Conservation (phyloP, 2,797 vertebrate genomes). For the Phataginus tetradactyla region DNA sequence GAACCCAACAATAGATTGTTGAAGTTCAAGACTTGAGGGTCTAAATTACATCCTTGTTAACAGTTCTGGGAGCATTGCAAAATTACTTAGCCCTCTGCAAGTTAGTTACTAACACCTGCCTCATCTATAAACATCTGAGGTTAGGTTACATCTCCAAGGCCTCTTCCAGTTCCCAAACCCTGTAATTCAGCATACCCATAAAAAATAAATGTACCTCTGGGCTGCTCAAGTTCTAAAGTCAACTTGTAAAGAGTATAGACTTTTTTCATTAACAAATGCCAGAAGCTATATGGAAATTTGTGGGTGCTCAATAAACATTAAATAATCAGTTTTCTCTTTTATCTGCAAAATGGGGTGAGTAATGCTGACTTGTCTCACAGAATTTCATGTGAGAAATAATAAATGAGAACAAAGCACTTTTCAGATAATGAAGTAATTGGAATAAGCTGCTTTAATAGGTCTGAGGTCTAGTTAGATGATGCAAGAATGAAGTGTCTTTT, state of each 20-base stretch:
- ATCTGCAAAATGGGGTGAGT: slow-evolving; percentile 67
- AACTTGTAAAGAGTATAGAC: slow-evolving; percentile 52
- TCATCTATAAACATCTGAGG: slow-evolving; percentile 38
- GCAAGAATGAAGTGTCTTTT: slow-evolving; percentile 57
- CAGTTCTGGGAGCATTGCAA: slow-evolving; percentile 26
- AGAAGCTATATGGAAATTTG: slow-evolving; percentile 41
- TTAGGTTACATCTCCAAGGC: slow-evolving; percentile 28
- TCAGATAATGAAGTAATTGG: slow-evolving; percentile 69
- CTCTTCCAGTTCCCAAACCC: slow-evolving; percentile 38
- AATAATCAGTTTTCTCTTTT: slow-evolving; percentile 66
- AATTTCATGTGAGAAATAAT: slow-evolving; percentile 62
- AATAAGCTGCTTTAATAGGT: slow-evolving; percentile 63
- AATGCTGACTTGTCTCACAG: slow-evolving; percentile 69
- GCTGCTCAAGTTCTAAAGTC: slow-evolving; percentile 63
- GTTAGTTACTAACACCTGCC: background rate
- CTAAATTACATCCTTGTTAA: background rate
- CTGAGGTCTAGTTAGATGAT: slow-evolving; percentile 57
- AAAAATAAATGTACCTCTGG: slow-evolving; percentile 61
- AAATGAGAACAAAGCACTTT: slow-evolving; percentile 76
- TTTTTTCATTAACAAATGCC: slow-evolving; percentile 68
- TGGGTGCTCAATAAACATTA: slow-evolving; percentile 68
- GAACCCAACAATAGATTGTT: background rate
- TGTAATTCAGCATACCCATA: slow-evolving; percentile 58
- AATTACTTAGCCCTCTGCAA: slow-evolving; percentile 38
- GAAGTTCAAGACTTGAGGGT: background rate